Percentiles rank a stretch among this genome's conserved stretches.
phyloP scores from a whole-genome alignment of 2,113 vertebrate genomes.

The Elephantulus edwardii region DNA sequence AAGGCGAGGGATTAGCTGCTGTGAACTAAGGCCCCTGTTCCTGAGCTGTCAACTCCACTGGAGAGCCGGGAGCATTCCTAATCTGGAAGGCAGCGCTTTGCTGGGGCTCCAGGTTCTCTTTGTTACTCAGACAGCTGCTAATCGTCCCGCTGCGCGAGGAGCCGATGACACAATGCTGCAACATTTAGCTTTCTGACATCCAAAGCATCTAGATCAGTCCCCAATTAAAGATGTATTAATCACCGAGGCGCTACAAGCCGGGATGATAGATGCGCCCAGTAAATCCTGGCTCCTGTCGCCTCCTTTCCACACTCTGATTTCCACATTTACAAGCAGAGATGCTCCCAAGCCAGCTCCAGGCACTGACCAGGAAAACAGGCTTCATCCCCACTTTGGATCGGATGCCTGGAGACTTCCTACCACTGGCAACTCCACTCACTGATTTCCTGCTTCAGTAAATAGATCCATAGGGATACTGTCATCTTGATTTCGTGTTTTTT shows the following conservation, averaged over 20 bases:
- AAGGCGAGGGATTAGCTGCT: background rate
- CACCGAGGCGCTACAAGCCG: constrained; percentile 67
- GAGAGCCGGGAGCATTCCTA: constrained; percentile 49
- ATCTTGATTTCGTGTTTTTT: no score
- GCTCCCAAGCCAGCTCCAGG: constrained; percentile 78
- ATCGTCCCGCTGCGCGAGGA: constrained; percentile 40
- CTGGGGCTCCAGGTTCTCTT: constrained; percentile 50
- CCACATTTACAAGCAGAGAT: constrained; percentile 65
- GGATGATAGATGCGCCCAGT: constrained; percentile 65
- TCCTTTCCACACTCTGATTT: constrained; percentile 67
- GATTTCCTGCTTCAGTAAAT: constrained; percentile 81
- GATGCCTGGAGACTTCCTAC: constrained; percentile 50
- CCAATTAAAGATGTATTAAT: constrained; percentile 79
- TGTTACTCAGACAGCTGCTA: constrained; percentile 63
- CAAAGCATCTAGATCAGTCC: constrained; percentile 51
- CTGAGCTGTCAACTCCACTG: constrained; percentile 23
- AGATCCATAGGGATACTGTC: constrained; percentile 85
- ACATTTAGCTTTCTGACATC: constrained; percentile 67
- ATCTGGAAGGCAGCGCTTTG: constrained; percentile 59
- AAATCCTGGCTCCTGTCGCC: constrained; percentile 67
- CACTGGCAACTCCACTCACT: constrained; percentile 80
- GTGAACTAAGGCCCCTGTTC: constrained; percentile 13
- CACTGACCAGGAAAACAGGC: constrained; percentile 71
- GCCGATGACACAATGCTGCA: constrained; percentile 23
- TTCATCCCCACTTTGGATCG: constrained; percentile 50